Base-by-base conservation (phyloP, 92 coral and sea anemone species). In the Epizoanthus scotinus region DNA sequence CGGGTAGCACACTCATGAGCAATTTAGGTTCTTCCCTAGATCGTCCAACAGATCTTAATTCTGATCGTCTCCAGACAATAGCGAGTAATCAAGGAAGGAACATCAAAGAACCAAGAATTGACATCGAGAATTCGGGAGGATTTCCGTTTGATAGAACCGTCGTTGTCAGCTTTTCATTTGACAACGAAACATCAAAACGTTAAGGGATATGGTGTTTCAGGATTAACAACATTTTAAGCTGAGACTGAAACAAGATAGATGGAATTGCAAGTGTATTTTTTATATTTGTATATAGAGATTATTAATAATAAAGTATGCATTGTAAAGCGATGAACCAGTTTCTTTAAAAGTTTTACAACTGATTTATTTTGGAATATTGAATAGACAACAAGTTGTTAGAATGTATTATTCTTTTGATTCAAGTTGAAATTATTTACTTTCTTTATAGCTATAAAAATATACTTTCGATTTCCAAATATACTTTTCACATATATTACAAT, bases 71-170 rank as follows among this genome's bases (percentile, higher is more conserved):
- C 47, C 60, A 15, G 31, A 27, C 40, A 36, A 75, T 21, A 22
- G 81, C 67, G 20, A 66, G 60, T 14, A 75, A 75, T 19, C 81
- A 75, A 75, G 81, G 58, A 2, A 10, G 20, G 50, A 34, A 3
- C 24, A 53, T 26, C 0, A 22, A 55, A 34, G 67, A 75, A 36
- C 19, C 81, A 22, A 55, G 42, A 36, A 18, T 59, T 19, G 53
- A 59, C 20, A 31, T 59, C 56, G 42, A 36, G 1, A 36, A 22
- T 38, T 55, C 44, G 10, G 21, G 68, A 59, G 56, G 44, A 24
- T 75, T 58, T 60, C 54, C 68, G 6, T 34, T 75, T 60, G 81
- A 75, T 20, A 57, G 38, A 60, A 18, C 81, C 22, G 81, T 75
- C 14, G 8, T 75, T 28, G 81, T 75, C 5, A 75, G 55, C 63